Conservation (phyloP, 2,888 invertebrate species). For the Desoria tigrina region DNA sequence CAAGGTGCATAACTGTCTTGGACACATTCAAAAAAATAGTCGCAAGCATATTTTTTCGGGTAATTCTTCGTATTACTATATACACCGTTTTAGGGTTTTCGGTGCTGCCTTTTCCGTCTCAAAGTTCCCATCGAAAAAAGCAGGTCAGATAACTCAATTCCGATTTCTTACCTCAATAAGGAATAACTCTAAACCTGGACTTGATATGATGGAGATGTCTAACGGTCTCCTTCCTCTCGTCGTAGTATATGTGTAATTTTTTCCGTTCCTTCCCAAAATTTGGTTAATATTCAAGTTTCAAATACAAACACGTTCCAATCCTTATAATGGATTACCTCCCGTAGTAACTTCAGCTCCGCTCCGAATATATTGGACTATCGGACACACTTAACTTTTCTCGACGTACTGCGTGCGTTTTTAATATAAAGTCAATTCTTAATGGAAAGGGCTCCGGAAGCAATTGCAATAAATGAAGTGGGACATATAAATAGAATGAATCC, state of each 20-base stretch:
- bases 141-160: constrained; percentile 14
- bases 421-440: too few relatives aligned
- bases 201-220: background rate
- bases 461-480: too few relatives aligned
- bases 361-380: constrained; percentile 17
- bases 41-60: too few relatives aligned
- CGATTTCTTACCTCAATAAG: constrained; percentile 14
- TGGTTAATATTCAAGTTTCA: constrained; percentile 27
- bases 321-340: too few relatives aligned
- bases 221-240: background rate
- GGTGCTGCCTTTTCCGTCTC: background rate
- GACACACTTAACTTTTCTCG: constrained; percentile 4
- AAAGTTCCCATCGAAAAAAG: background rate
- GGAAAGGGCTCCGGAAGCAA: too few relatives aligned
- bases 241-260: background rate
- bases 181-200: constrained; percentile 1
- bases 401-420: constrained; percentile 7
- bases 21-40: too few relatives aligned
- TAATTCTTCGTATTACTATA: too few relatives aligned
- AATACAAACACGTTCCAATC: constrained; percentile 28
- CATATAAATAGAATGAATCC: too few relatives aligned
- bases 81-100: too few relatives aligned
- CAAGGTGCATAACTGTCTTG: too few relatives aligned
- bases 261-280: background rate
- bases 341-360: too few relatives aligned